A percentile compares a stretch with the other conserved stretches of the same genome.
phyloP scores from a whole-genome alignment of 2,797 vertebrate genomes.

The Hippopotamyrus pictus region DNA sequence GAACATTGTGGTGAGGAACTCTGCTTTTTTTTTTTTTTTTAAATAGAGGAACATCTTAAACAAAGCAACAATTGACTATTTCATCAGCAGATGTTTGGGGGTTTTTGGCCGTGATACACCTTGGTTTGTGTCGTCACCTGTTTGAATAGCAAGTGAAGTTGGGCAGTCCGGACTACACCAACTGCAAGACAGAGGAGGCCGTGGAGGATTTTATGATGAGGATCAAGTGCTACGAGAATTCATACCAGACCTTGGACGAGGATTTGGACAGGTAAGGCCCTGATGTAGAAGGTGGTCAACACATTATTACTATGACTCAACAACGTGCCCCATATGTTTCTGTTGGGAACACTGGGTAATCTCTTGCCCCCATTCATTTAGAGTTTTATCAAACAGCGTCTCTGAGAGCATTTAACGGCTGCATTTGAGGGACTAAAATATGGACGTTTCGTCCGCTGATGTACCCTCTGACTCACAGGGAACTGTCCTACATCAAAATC shows the following conservation, averaged over 20 bases:
- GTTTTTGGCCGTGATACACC: not conserved
- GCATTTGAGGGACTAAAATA: not conserved
- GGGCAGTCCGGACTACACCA: constrained; percentile 88
- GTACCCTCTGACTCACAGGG: constrained; percentile 56
- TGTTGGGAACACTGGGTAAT: not conserved
- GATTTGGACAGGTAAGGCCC: constrained; percentile 78
- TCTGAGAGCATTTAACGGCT: not conserved
- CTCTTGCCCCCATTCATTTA: not conserved
- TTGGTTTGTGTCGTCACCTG: not conserved
- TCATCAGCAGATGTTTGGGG: not conserved
- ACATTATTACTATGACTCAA: too few species aligned
- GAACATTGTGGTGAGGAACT: constrained; percentile 86
- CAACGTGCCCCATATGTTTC: not conserved
- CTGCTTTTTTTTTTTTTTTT: not conserved
- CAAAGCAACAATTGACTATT: not conserved
- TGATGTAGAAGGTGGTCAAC: not conserved
- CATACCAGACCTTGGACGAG: constrained; percentile 86
- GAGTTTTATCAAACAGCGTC: not conserved
- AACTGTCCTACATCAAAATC: constrained; percentile 95
- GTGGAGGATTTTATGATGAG: constrained; percentile 94
- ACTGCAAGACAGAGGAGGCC: constrained; percentile 87
- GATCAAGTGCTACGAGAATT: constrained; percentile 94
- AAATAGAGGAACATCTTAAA: not conserved
- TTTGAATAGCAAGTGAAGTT: constrained; percentile 68
- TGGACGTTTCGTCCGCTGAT: not conserved